These are phyloP conservation scores for Ganaspis brasiliensis DNA, from an alignment of 2,888 invertebrate genomes.

Conservation along the genomic window DNA sequence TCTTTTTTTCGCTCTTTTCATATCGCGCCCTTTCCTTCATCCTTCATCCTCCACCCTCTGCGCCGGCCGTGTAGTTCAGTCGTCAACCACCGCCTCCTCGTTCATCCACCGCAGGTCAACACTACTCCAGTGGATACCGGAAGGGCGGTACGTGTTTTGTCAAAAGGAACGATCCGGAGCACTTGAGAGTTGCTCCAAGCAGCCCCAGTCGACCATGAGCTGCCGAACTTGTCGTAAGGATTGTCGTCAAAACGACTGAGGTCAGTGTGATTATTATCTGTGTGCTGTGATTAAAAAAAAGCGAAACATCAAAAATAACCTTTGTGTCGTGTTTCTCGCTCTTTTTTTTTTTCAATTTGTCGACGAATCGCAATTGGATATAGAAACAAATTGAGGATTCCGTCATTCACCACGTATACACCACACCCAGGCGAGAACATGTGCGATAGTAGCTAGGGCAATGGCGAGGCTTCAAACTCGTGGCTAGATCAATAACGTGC, in stretches of 20 bases:
- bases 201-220: constrained; percentile 17
- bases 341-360: too few relatives aligned
- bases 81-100: constrained; percentile 55
- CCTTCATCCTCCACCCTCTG: constrained; percentile 30
- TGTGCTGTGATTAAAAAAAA: constrained; percentile 17
- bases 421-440: constrained; percentile 58
- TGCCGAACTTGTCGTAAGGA: constrained; percentile 8
- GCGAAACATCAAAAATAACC: not conserved
- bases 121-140: constrained; percentile 51
- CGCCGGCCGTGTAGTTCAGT: constrained; percentile 49
- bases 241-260: constrained; percentile 20
- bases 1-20: constrained; percentile 2
- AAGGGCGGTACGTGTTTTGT: constrained; percentile 36
- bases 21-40: constrained; percentile 30
- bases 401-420: constrained; percentile 50
- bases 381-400: constrained; percentile 4
- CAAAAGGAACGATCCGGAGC: constrained; percentile 7
- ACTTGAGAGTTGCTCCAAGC: not conserved
- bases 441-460: constrained; percentile 62
- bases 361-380: not conserved
- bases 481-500: constrained; percentile 66
- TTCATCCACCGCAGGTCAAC: constrained; percentile 55
- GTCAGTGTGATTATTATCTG: constrained; percentile 38
- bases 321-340: not conserved
- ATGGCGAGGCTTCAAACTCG: constrained; percentile 64